These are phyloP conservation scores for Protosalanx chinensis DNA, from an alignment of 2,797 vertebrate genomes.

Conservation along the genomic window DNA sequence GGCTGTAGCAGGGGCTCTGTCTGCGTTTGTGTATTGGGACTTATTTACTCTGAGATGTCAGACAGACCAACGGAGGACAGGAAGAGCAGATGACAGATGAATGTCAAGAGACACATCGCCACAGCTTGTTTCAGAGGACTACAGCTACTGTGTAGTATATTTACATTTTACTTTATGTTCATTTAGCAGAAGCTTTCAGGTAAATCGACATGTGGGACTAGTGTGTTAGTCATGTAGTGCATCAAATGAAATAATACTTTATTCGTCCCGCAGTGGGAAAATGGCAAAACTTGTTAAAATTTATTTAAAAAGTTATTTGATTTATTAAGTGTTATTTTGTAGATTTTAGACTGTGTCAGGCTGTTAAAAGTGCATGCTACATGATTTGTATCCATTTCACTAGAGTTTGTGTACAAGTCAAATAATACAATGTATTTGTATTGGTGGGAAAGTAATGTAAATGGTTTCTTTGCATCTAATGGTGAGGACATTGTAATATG, in stretches of 20 bases:
- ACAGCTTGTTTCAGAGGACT: conserved; percentile 34
- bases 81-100: conserved; percentile 78
- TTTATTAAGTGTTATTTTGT: no score
- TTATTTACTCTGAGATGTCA: conserved; percentile 77
- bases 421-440: not conserved
- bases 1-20: conserved; percentile 71
- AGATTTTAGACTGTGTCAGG: no score
- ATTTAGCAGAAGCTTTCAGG: not conserved
- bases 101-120: conserved; percentile 55
- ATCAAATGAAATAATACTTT: not conserved
- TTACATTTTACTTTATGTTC: not conserved
- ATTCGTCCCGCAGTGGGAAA: no score
- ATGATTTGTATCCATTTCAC: not conserved
- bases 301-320: no score
- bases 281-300: no score
- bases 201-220: no score
- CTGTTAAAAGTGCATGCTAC: no score
- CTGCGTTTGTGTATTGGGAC: conserved; percentile 82
- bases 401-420: not conserved
- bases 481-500: not conserved
- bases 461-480: not conserved
- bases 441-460: not conserved
- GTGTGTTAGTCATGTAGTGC: no score
- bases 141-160: not conserved
- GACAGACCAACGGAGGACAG: conserved; percentile 76